Evolutionary conservation across 1,140 invertebrate species (phyloP), one percentile per base, ranked within the genome.

Genomic region (Anoplolepis gracilipes): DNA sequence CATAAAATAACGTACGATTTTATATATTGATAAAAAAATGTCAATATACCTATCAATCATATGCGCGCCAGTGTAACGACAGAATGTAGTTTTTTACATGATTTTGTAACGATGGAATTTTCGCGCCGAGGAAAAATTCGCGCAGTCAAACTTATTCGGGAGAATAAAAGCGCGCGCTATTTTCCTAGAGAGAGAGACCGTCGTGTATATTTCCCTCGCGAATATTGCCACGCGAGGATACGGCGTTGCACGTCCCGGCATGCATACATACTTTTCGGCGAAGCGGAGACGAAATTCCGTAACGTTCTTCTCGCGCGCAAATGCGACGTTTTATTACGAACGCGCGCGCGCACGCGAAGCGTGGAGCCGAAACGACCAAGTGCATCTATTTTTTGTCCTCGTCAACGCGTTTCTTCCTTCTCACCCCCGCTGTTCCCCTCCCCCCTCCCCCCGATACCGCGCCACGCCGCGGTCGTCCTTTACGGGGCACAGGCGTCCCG

Each of bases 331-430:
- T 82, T 82, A 82, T 82, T 82, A 82, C 67, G 55, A 33, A 61
- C 67, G 78, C 65, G 75, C 28, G 22, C 10, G 22, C 19, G 55
- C 55, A 61, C 42, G 78, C 65, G 78, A 57, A 70, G 78, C 65
- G 65, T 59, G 25, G 36, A 82, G 53, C 36, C 53, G 67, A 69
- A 79, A 79, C 78, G 78, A 82, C 78, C 78, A 19, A 82, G 78
- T 73, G 78, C 78, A 73, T 82, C 78, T 82, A 82, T 82, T 82
- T 82, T 82, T 82, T 82, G 78, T 82, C 55, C 78, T 72, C 78
- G 78, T 72, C 78, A 72, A 73, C 78, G 46, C 46, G 78, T 72
- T 70, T 81, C 77, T 72, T 72, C 65, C 39, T n/a, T 39, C 22
- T 72, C 49, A 13, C 25, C 67, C 78, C 33, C 36, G 39, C 65